Evolutionary conservation across 2,113 vertebrate species (phyloP), one percentile per base, ranked within the genome.

Genomic region (Microcebus lehilahytsara): DNA sequence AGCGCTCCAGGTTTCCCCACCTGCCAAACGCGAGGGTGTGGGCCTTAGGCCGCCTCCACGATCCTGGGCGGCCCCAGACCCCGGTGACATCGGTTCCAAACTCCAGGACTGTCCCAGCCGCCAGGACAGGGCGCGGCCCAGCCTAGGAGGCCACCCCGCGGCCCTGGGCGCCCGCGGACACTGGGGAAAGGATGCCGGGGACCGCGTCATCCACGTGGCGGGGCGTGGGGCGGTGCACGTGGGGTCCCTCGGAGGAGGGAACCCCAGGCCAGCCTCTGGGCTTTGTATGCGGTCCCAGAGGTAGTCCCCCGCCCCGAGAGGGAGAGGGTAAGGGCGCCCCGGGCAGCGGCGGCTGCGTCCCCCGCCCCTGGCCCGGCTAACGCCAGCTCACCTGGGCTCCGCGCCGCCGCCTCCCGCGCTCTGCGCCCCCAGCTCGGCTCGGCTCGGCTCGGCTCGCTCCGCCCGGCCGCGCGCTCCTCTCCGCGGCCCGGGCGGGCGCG

Each of bases 191-290:
- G 94, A 66, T 58, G n/a, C 77, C 16, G 6, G 74, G 75, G 32
- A n/a, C 78, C 87, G 75, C 77, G 75, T 53, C 84, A 91, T 86
- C 85, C 97, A 98, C 97, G 97, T 98, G 97, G 97, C 83, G 78
- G 95, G 92, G 94, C 83, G 95, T 42, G 78, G 92, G 96, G 87
- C 46, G 67, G 72, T 74, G 92, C 97, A 97, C 96, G 93, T 96
- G 97, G 94, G 96, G 92, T 66, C 95, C 92, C 78, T 46, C 1
- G 0, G 40, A 0, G 40, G 3, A 34, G 49, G 71, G 49, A 60
- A 19, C 56, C 72, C 23, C n/a, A 40, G 62, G 58, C 83, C 37
- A 3, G 62, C 74, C 72, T 46, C 81, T 3, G 53, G 87, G 95
- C 95, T 96, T 85, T 83, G 96, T 96, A 67, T 69, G 89, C 78